Base-by-base conservation (phyloP, 2,113 vertebrate species). In the Sarotherodon lohbergeri region DNA sequence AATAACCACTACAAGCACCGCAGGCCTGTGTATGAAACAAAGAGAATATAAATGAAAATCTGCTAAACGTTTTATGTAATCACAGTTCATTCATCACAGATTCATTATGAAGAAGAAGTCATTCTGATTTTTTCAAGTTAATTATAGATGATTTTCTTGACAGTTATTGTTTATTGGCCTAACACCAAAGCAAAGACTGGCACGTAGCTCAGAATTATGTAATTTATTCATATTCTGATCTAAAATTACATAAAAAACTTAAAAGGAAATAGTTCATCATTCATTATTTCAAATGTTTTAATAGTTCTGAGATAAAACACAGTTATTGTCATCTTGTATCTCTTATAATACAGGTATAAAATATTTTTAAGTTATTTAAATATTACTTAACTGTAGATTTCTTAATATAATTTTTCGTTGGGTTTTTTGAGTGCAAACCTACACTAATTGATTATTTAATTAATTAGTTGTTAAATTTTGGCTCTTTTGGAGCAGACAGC, bases 1-100 rank as follows among this genome's bases (percentile, higher is more conserved):
- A 66, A 66, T n/a, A 66, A 17, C 7, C 27, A 1, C 0, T 32
- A 3, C 27, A 16, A 63, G 10, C 61, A 39, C 0, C 0, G 5
- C 16, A 63, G 59, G 59, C 16, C 29, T 4, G 29, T 34, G 29
- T 63, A 1, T 34, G 59, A 63, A 34, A 63, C 59, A 19, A 34
- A 61, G 16, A 34, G 29, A 61, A 34, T 61, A 34, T 34, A 19
- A 34, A 19, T 34, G 16, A 63, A 34, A 6, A 1, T 61, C 29
- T 61, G 57, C 14, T 29, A 59, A 59, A 59, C 0, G 1, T 61
- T 34, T 34, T 61, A 61, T 34, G 29, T n/a, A 9, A 2, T 19
- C 59, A 1, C 59, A 63, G n/a, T 63, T 63, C 36, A 22, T 22
- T 22, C 22, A 22, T 22, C 22, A 7, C 17, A 36, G 17, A 63